Evolutionary conservation across 2,797 vertebrate genomes (phyloP), one percentile per base, ranked within the genome.

Genomic region (Apogon talboti): DNA sequence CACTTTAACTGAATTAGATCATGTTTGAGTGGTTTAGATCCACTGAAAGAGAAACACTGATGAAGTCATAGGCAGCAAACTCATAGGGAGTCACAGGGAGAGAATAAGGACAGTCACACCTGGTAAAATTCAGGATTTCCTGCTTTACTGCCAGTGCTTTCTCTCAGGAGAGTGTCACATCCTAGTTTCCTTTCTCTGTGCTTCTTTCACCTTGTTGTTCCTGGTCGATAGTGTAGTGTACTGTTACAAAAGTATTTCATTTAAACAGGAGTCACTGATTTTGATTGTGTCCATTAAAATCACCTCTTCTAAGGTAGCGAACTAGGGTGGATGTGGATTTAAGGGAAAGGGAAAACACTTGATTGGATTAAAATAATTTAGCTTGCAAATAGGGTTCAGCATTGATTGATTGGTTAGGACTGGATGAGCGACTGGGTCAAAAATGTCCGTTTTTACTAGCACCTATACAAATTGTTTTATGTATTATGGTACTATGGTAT

Each of bases 1-100:
- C 66, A 63, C 75, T 74, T 74, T 33, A 19, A 48, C 69, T 77
- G 72, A 65, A 81, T 90, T 69, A 85, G 71, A 73, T 89, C 81
- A 78, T 74, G 67, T 78, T 43, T 72, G 64, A 81, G 74, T 56
- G 65, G 45, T 58, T 78, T 62, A 71, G 50, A 35, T 3, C 9
- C 7, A 30, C 56, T 78, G 74, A 69, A 75, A 53, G 67, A 37
- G 47, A 57, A 15, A 46, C 30, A 3, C 74, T 48, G 55, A 82
- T 70, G 55, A 81, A 76, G 74, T 81, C 55, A 77, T 72, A 41
- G 60, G 33, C n/a, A 7, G 41, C 21, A 13, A 9, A 21, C 46
- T 28, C 18, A 14, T 6, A 13, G 41, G 7, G 28, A 62, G 41
- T 50, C 45, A 48, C 50, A 18, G 50, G 33, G 52, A 44, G 55